Evolutionary conservation across 2,888 invertebrate genomes (phyloP).

Genomic region (Chirona hameri): DNA sequence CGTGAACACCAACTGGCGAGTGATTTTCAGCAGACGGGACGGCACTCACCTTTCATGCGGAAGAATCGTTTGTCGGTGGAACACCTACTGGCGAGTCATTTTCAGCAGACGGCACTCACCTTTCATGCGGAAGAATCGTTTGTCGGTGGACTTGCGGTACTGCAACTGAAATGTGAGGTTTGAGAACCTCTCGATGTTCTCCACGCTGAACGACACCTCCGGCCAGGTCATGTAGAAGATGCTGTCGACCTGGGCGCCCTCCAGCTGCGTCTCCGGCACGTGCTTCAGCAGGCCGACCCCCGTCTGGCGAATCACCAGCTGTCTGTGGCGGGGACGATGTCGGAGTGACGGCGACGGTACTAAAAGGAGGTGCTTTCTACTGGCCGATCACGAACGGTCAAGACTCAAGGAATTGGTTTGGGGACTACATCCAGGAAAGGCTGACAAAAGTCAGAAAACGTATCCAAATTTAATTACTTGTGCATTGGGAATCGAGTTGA

Average conservation of each 20-base stretch:
- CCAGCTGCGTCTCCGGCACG: not conserved
- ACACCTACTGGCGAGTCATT: not conserved
- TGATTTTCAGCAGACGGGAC: not conserved
- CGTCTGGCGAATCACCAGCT: not conserved
- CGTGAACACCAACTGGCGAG: not conserved
- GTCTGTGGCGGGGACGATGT: not conserved
- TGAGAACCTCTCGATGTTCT: conserved; percentile 29
- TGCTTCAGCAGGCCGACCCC: not conserved
- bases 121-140: not conserved
- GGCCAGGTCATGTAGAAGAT: conserved; percentile 30
- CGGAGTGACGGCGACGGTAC: no score
- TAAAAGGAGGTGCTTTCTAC: no score
- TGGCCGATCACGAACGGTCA: no score
- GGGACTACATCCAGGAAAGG: no score
- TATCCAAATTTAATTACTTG: no score
- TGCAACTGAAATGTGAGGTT: conserved; percentile 30
- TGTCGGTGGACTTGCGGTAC: not conserved
- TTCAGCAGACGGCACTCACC: not conserved
- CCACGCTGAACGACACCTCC: conserved; percentile 13
- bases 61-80: not conserved
- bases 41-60: not conserved
- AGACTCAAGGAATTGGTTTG: no score
- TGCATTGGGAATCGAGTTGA: no score
- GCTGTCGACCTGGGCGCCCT: not conserved
- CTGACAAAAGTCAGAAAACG: no score